A percentile compares a stretch with the other conserved stretches of the same genome.
These are phyloP conservation scores for Smithornis capensis DNA, from an alignment of 2,113 vertebrate species.

Conservation along the genomic window DNA sequence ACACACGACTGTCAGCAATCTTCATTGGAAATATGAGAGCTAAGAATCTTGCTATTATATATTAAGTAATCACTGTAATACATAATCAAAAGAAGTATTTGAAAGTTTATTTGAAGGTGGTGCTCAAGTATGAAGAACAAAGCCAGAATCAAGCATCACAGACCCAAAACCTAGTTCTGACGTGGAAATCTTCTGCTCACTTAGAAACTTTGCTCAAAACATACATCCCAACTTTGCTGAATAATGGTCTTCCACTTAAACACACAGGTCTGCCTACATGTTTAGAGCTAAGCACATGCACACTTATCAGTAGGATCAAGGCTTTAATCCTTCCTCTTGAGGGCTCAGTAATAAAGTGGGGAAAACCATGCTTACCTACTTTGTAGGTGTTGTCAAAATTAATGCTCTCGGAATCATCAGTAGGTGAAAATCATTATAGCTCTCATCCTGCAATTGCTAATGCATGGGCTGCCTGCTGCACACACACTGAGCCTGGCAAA, in stretches of 20 bases:
- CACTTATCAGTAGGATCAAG: neutral
- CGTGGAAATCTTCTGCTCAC: neutral
- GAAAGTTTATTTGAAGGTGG: neutral
- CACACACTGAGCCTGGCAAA: neutral
- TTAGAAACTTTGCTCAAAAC: neutral
- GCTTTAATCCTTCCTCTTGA: slow-evolving; percentile 16
- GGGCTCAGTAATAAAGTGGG: neutral
- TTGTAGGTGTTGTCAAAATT: slow-evolving; percentile 39
- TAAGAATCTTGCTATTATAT: neutral
- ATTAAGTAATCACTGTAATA: neutral
- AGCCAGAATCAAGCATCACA: neutral
- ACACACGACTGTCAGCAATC: neutral
- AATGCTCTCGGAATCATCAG: neutral
- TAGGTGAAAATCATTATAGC: slow-evolving; percentile 42
- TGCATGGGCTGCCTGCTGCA: neutral
- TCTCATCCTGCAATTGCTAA: slow-evolving; percentile 37
- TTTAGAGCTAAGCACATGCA: neutral
- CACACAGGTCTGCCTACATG: neutral
- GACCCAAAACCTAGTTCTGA: neutral
- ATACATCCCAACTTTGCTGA: neutral
- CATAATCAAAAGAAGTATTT: neutral
- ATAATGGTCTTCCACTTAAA: neutral
- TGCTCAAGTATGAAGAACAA: neutral
- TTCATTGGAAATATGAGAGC: neutral
- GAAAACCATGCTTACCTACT: neutral